Base-by-base conservation (phyloP, 2,888 invertebrate species). In the Diadromus collaris region DNA sequence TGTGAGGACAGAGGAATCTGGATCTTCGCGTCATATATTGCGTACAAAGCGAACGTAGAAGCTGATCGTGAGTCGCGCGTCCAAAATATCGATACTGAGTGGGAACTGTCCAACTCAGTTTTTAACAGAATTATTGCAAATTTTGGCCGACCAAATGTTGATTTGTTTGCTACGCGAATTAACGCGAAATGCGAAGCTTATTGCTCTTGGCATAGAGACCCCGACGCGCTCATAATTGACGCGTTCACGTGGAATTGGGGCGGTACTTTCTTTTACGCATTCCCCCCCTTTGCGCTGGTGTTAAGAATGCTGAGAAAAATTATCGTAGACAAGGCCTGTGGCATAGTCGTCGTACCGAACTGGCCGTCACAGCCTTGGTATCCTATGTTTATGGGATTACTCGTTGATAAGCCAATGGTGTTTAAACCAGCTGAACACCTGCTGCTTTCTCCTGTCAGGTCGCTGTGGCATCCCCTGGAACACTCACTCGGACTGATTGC, bases 31-130 rank as follows among this genome's bases (percentile, higher is more conserved):
- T 81, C n/a, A n/a, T n/a, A n/a, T n/a, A n/a, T n/a, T n/a, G n/a
- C n/a, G n/a, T n/a, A n/a, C n/a, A n/a, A n/a, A n/a, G 76, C 80
- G 2, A 84, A 84, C 63, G 19, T 46, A 0, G 72, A 82, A 64
- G 86, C 86, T 1, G 86, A 87, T 71, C 21, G 44, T 21, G 80
- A 81, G 32, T 87, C 87, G 2, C 77, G 86, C 10, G 76, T 76
- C 10, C 65, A 54, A 27, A 79, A 82, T 70, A 24, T 76, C n/a
- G n/a, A n/a, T n/a, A n/a, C n/a, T n/a, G n/a, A n/a, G n/a, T n/a
- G n/a, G n/a, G n/a, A n/a, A n/a, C n/a, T n/a, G n/a, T 51, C 72
- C n/a, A 29, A 65, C 34, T 60, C 7, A 3, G 69, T 68, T 19
- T 83, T 74, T 44, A 13, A 60, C 1, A 63, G 61, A 19, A 73